Base-by-base conservation (phyloP, 2,113 vertebrate species). In the Baryphthengus martii region DNA sequence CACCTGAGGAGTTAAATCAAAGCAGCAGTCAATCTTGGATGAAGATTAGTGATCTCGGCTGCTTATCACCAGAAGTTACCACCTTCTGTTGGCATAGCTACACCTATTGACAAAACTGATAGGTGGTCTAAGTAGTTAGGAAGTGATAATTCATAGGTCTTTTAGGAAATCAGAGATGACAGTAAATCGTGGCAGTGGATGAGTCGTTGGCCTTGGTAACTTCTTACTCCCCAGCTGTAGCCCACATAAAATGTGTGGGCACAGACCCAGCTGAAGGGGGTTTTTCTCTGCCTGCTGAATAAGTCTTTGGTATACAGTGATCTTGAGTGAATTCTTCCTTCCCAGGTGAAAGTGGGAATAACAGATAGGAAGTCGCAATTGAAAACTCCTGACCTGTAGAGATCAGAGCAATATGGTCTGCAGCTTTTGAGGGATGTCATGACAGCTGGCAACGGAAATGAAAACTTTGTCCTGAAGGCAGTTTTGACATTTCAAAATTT, bases 401-500 rank as follows among this genome's bases (percentile, higher is more conserved):
- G 62, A 90, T 91, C 70, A 82, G 78, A 92, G 35, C 52, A 23
- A 35, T 55, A 18, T 26, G 63, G 42, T 84, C 68, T 77, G 45
- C 61, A 40, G 35, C 26, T 86, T 90, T 77, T 86, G 86, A 90
- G 68, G 76, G 52, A 23, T 13, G 3, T 47, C 44, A 39, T 61
- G 56, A 87, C 90, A 95, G 63, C 85, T 86, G 89, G 83, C 56
- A 80, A 81, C 47, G 63, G 87, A 87, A 95, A 72, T 49, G 44
- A 76, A 87, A 89, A 65, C 71, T 85, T 59, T 92, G 49, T 92
- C 93, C 91, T 87, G 70, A 61, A 92, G 80, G 87, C 2, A 0
- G n/a, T 55, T 94, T 47, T 92, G 73, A 78, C 87, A 89, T 85
- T 89, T 89, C 44, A 72, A 68, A 90, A 78, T 72, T 85, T 67